Evolutionary conservation across 2,797 vertebrate genomes (phyloP).

Genomic region (Botia kubotai): DNA sequence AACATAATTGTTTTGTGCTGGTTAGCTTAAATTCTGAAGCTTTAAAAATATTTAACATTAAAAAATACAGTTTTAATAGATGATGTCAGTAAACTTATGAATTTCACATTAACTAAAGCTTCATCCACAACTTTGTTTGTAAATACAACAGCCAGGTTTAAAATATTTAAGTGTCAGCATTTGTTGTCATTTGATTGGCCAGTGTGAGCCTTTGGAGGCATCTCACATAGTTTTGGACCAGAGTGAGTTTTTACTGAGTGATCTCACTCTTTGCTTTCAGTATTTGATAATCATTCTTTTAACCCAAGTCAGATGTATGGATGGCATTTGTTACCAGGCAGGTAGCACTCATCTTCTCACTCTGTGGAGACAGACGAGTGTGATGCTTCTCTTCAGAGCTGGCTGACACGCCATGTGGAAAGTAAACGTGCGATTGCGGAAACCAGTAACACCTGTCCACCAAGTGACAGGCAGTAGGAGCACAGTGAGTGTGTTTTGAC

Average conservation of each 20-base stretch:
- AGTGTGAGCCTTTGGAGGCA: background rate
- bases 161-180: background rate
- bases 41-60: too few species aligned
- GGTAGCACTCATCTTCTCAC: conserved; percentile 53
- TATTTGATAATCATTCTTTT: conserved; percentile 49
- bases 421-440: conserved; percentile 58
- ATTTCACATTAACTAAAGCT: too few species aligned
- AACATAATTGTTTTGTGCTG: too few species aligned
- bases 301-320: conserved; percentile 46
- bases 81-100: too few species aligned
- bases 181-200: background rate
- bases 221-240: background rate
- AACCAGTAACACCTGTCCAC: conserved; percentile 57
- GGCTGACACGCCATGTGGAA: conserved; percentile 40
- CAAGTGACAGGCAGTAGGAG: conserved; percentile 38
- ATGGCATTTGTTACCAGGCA: conserved; percentile 57
- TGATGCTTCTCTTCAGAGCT: conserved; percentile 39
- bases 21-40: too few species aligned
- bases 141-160: background rate
- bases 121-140: too few species aligned
- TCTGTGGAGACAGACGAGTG: conserved; percentile 50
- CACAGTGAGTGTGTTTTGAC: conserved; percentile 38
- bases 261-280: background rate
- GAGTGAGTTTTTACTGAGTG: background rate
- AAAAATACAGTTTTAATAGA: too few species aligned